Evolutionary conservation across 2,888 invertebrate genomes (phyloP), one percentile per base, ranked within the genome.

Genomic region (Ecliptopera silaceata): DNA sequence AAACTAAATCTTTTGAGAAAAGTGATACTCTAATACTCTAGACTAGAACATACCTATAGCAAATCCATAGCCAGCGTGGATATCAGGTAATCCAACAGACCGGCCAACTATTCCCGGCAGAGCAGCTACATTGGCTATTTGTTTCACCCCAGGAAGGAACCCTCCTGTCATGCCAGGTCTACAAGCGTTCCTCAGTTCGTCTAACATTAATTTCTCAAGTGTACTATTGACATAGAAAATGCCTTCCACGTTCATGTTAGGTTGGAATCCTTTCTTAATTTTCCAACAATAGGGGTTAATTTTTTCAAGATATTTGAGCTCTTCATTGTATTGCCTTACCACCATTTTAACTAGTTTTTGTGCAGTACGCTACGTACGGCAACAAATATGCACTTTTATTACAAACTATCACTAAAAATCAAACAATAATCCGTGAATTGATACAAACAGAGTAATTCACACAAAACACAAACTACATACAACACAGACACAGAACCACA

Each of bases 241-340:
- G 13, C 99, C 99, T 88, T 99, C 99, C 10, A 99, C 98, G 74
- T 98, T 98, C 99, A 99, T 99, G 75, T 99, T 99, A 0, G 99
- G 98, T 77, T 99, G 99, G 84, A 99, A 99, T 3, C 99, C 99
- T 82, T 97, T 99, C 78, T 99, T 99, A 63, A 99, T 99, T 76
- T 93, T 94, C 98, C 99, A 99, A 70, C 94, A 94, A 77, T 95
- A 92, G 11, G 96, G 93, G 71, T 93, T 95, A 3, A 98, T 93
- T 85, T 96, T 97, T 80, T 99, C 98, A 68, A 99, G 89, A 80
- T 95, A 99, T 75, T 97, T 94, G 18, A 98, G 88, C 82, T 99
- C 99, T 67, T 99, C 99, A 61, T 97, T 95, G 82, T 98, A 99
- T 56, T 94, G 93, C 45, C 97, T 93, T 0, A 97, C 97, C 68